Percentiles rank a stretch among this genome's conserved stretches.
Evolutionary conservation across 2,113 vertebrate species (phyloP).

Genomic region (Lepisosteus osseus): DNA sequence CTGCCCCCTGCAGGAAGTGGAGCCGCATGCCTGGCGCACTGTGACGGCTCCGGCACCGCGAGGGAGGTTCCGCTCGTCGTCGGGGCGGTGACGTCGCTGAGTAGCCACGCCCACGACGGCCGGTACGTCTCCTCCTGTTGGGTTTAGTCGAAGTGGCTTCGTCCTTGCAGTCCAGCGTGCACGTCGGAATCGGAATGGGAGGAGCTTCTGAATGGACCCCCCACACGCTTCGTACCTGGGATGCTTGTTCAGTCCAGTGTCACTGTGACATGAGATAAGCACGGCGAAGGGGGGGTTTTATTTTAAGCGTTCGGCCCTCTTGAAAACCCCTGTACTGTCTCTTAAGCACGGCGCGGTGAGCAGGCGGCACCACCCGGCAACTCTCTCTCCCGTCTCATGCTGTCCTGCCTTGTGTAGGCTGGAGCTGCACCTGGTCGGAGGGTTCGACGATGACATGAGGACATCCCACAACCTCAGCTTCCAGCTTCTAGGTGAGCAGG

Average conservation of each 20-base stretch:
- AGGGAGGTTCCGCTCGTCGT: constrained; percentile 78
- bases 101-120: constrained; percentile 58
- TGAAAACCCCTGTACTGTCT: too few species aligned
- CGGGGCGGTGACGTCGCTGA: constrained; percentile 73
- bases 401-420: constrained; percentile 59
- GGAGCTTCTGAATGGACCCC: too few species aligned
- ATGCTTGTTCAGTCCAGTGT: too few species aligned
- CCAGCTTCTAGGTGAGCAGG: constrained; percentile 81
- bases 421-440: constrained; percentile 91
- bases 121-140: constrained; percentile 64
- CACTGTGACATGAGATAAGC: too few species aligned
- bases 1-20: constrained; percentile 74
- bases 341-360: too few species aligned
- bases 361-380: too few species aligned
- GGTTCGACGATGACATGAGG: constrained; percentile 86
- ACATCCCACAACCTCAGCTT: constrained; percentile 86
- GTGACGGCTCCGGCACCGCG: constrained; percentile 82
- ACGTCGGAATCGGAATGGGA: too few species aligned
- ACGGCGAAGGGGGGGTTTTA: too few species aligned
- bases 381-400: not conserved
- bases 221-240: too few species aligned
- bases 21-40: constrained; percentile 86
- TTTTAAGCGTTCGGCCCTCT: too few species aligned
- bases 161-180: too few species aligned
- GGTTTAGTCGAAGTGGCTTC: too few species aligned